A percentile compares a stretch with the other conserved stretches of the same genome.
phyloP scores from a whole-genome alignment of 1,140 invertebrate genomes.

The Drosophila miranda region DNA sequence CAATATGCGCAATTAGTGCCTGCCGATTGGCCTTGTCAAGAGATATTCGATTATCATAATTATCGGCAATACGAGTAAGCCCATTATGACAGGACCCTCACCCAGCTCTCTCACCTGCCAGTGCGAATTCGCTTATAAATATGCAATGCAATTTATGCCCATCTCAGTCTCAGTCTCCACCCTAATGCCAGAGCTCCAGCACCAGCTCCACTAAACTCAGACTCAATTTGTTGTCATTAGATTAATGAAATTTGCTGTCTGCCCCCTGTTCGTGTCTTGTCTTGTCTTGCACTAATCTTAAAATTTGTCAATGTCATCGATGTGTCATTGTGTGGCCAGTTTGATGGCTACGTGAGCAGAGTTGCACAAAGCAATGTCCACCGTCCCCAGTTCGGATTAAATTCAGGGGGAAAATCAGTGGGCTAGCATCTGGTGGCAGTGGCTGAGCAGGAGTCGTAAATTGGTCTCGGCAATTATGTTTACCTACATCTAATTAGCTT shows the following conservation, averaged over 20 bases:
- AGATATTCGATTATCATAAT: conserved; percentile 69
- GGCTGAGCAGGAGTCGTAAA: conserved; percentile 48
- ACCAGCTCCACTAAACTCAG: conserved; percentile 12
- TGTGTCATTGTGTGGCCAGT: conserved; percentile 35
- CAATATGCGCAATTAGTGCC: conserved; percentile 63
- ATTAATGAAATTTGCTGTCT: conserved; percentile 61
- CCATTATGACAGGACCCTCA: conserved; percentile 25
- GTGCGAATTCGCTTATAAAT: conserved; percentile 44
- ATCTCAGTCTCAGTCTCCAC: conserved; percentile 11
- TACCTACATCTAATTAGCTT: conserved; percentile 74
- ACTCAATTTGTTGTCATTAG: conserved; percentile 70
- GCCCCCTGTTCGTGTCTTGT: conserved; percentile 1
- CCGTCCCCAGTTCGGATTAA: conserved; percentile 17
- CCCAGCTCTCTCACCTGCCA: neutral
- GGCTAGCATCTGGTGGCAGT: neutral
- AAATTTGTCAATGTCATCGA: conserved; percentile 59
- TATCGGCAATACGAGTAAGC: conserved; percentile 45
- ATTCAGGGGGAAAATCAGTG: conserved; percentile 22
- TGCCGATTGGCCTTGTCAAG: conserved; percentile 59
- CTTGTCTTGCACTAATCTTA: conserved; percentile 55
- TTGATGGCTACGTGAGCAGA: conserved; percentile 28
- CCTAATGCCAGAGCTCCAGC: neutral
- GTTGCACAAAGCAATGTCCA: neutral
- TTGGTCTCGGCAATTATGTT: conserved; percentile 69
- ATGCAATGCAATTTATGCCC: conserved; percentile 54